Percentiles rank a stretch among this genome's conserved stretches.
Evolutionary conservation across 23 tunicate genomes (phyloP).

Genomic region (Diplosoma virens): DNA sequence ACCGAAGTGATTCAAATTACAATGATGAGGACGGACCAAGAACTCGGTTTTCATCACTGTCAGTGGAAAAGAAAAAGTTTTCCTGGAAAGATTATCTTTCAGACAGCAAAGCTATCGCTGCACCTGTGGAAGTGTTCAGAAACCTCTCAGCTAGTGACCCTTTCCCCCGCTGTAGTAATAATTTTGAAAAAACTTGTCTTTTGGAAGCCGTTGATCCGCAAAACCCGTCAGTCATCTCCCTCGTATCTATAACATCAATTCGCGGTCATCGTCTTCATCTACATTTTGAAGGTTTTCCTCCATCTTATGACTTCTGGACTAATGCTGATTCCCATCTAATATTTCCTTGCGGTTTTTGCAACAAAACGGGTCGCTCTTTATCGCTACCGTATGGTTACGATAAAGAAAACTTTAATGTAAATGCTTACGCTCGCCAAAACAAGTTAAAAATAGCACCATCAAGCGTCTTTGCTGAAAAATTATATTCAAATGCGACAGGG

Average conservation of each 20-base stretch:
- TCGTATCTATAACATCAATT: conserved; percentile 36
- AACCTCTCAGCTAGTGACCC: conserved; percentile 27
- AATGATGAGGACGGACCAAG: neutral
- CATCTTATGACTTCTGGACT: conserved; percentile 58
- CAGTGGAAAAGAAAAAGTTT: neutral
- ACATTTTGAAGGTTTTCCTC: conserved; percentile 59
- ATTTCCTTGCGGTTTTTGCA: conserved; percentile 77
- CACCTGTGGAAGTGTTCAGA: conserved; percentile 29
- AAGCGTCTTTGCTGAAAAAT: conserved; percentile 3
- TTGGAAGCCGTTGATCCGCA: conserved; percentile 70
- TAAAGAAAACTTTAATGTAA: neutral
- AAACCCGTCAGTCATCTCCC: conserved; percentile 47
- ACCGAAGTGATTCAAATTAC: too few species aligned
- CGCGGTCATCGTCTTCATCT: conserved; percentile 55
- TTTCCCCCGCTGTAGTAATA: conserved; percentile 26
- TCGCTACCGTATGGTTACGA: conserved; percentile 25
- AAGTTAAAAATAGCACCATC: neutral
- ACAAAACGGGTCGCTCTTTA: conserved; percentile 50
- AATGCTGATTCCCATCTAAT: conserved; percentile 59
- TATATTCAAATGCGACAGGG: conserved; percentile 5
- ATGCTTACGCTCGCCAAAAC: neutral
- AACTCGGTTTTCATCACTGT: too few species aligned
- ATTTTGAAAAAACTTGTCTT: conserved; percentile 40
- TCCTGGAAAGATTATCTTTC: conserved; percentile 47
- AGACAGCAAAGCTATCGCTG: conserved; percentile 21